phyloP scores from a whole-genome alignment of 2,797 vertebrate species.

The Helarctos malayanus region DNA sequence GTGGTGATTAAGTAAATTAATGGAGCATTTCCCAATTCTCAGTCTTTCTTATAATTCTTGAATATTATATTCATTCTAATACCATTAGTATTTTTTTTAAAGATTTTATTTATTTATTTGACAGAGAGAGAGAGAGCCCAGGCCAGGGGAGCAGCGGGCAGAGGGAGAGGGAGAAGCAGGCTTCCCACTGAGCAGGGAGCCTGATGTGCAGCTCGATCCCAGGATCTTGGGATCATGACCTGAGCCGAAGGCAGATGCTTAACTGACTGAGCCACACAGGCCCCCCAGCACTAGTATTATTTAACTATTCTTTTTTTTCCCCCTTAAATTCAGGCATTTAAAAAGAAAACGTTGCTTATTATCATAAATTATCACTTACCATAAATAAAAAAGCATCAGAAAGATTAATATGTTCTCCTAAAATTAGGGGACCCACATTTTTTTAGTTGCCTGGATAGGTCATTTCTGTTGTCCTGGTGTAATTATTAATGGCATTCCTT shows the following conservation, averaged over 20 bases:
- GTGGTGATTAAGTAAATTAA: slow-evolving; percentile 9
- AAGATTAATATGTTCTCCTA: background rate
- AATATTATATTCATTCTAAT: background rate
- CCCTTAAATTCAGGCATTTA: background rate
- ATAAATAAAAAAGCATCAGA: slow-evolving; percentile 41
- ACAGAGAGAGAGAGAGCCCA: no score
- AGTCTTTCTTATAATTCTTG: background rate
- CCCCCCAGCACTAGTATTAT: background rate
- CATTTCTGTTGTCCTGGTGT: background rate
- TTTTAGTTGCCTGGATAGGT: background rate
- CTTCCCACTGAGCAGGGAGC: no score
- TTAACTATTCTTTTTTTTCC: background rate
- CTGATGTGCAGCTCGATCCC: no score
- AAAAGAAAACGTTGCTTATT: background rate
- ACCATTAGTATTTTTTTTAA: background rate
- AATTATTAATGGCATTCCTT: background rate
- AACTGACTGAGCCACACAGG: background rate
- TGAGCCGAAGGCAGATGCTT: background rate
- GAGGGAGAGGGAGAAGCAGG: no score
- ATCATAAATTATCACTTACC: background rate
- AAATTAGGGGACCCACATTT: background rate
- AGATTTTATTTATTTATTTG: no score
- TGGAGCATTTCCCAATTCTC: background rate
- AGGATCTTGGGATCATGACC: background rate
- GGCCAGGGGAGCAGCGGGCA: no score